Evolutionary conservation across 2,113 vertebrate species (phyloP).

Genomic region (Oryzias javanicus): DNA sequence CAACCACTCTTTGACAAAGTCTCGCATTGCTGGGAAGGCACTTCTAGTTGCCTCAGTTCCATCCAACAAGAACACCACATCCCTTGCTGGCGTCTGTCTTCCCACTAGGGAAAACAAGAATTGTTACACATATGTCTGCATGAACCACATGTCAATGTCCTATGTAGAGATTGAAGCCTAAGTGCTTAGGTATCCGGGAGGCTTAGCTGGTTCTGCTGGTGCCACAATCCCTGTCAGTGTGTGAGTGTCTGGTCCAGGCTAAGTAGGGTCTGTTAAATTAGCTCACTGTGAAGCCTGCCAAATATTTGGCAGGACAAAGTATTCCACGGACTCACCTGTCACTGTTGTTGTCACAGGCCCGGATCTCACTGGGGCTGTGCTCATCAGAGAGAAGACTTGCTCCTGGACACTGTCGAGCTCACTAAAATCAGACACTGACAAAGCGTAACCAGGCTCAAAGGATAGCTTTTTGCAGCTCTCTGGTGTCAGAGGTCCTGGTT

Average conservation of each 20-base stretch:
- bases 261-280: neutral
- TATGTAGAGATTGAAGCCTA: accelerated
- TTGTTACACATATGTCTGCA: neutral
- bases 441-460: slow-evolving; percentile 36
- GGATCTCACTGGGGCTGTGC: neutral
- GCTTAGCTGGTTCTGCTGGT: no score
- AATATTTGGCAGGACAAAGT: no score
- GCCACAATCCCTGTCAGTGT: neutral
- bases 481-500: slow-evolving; percentile 35
- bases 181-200: neutral
- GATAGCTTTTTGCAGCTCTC: slow-evolving; percentile 50
- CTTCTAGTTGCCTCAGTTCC: no score
- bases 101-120: neutral
- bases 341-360: slow-evolving; percentile 17
- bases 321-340: slow-evolving; percentile 23
- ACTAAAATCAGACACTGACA: slow-evolving; percentile 49
- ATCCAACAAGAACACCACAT: no score
- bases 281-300: neutral
- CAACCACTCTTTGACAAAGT: no score
- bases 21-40: no score
- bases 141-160: neutral
- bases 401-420: slow-evolving; percentile 43
- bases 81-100: no score
- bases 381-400: slow-evolving; percentile 32
- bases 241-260: neutral